Percentiles rank a stretch among this genome's conserved stretches.
Evolutionary conservation across 2,113 vertebrate genomes (phyloP).

Genomic region (Zosterops pallidus): DNA sequence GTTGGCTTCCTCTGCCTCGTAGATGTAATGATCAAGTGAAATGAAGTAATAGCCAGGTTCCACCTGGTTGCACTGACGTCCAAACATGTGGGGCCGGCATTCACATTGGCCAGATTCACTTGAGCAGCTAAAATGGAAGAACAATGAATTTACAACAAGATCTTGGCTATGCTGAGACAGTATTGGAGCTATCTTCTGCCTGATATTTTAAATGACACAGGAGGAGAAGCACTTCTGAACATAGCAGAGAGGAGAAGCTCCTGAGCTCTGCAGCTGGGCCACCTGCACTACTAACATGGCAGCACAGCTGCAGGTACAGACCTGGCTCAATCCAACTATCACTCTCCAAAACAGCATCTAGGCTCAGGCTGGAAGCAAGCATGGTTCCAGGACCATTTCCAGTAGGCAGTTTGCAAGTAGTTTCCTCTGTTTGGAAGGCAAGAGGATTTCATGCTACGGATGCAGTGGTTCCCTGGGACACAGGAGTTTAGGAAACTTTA

Average conservation of each 20-base stretch:
- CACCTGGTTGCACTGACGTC: constrained; percentile 90
- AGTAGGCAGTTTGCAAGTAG: not conserved
- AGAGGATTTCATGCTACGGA: not conserved
- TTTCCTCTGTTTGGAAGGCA: not conserved
- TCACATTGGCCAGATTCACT: constrained; percentile 87
- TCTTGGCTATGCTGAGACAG: not conserved
- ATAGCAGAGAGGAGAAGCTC: not conserved
- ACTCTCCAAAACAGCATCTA: not conserved
- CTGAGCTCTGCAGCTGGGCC: not conserved
- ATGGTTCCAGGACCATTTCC: not conserved
- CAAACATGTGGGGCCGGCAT: constrained; percentile 90
- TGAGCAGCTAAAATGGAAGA: constrained; percentile 81
- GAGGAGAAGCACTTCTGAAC: not conserved
- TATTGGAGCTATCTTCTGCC: not conserved
- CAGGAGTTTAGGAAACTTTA: not conserved
- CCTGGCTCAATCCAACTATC: not conserved
- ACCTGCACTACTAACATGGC: not conserved
- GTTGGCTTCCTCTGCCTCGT: constrained; percentile 89
- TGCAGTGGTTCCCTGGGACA: not conserved
- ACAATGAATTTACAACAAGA: not conserved
- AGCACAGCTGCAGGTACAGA: accelerated
- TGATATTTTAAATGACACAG: not conserved
- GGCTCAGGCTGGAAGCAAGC: not conserved
- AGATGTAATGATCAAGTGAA: constrained; percentile 94
- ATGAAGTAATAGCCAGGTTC: constrained; percentile 95